Conservation (phyloP, 2,113 vertebrate genomes). For the Felis catus region DNA sequence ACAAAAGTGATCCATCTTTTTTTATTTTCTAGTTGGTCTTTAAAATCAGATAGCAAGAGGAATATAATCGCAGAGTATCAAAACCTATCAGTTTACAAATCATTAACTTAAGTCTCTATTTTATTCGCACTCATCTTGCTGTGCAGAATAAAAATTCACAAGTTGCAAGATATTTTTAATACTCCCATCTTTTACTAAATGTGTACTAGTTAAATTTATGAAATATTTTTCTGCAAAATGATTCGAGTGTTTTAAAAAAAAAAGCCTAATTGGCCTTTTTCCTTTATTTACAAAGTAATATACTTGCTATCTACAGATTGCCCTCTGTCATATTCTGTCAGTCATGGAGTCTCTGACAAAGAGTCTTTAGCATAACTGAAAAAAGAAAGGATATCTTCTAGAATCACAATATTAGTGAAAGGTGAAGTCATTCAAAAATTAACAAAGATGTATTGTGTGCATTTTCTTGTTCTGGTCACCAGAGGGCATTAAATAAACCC, state of each 20-base stretch:
- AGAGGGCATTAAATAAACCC: constrained; percentile 66
- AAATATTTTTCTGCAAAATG: not conserved
- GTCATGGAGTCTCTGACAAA: not conserved
- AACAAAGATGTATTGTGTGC: not conserved
- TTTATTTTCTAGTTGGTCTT: not conserved
- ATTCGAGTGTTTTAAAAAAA: not conserved
- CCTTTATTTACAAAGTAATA: not conserved
- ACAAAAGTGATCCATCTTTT: not conserved
- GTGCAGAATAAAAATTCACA: constrained; percentile 34
- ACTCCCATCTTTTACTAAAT: constrained; percentile 15
- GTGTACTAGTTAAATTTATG: not conserved
- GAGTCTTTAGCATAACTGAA: not conserved
- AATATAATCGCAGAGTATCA: not conserved
- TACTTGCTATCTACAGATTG: not conserved
- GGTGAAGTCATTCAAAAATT: not conserved
- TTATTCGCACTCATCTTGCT: not conserved
- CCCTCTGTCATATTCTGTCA: not conserved
- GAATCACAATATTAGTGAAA: constrained; percentile 15
- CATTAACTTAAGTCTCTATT: constrained; percentile 17
- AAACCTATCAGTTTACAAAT: constrained; percentile 38
- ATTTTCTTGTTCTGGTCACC: constrained; percentile 61
- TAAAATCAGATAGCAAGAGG: not conserved
- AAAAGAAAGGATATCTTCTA: not conserved
- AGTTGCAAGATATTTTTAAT: constrained; percentile 11
- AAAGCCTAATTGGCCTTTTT: not conserved